phyloP scores from a whole-genome alignment of 2,797 vertebrate genomes.

The Acanthurus lineatus region DNA sequence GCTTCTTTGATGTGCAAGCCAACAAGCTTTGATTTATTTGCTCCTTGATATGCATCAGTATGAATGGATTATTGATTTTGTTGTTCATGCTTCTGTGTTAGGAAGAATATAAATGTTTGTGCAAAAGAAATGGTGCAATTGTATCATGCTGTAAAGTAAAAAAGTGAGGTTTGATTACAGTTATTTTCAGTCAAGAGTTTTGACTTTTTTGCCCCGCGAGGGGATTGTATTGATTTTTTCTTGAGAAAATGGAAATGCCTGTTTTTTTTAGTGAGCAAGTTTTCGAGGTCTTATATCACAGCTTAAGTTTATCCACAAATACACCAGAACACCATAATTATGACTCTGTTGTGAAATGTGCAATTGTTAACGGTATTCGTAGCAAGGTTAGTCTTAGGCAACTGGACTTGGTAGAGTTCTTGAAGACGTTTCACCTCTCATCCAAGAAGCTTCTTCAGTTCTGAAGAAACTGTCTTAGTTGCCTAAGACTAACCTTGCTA shows the following conservation, averaged over 20 bases:
- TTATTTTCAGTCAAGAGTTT: neutral
- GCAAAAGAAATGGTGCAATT: neutral
- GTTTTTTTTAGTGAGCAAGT: neutral
- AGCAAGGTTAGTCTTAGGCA: too few relatives aligned
- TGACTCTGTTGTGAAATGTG: neutral
- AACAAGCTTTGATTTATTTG: conserved; percentile 66
- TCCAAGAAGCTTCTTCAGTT: too few relatives aligned
- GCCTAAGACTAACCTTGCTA: too few relatives aligned
- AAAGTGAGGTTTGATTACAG: neutral
- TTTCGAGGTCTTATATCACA: neutral
- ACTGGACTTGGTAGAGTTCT: too few relatives aligned
- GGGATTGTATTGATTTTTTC: neutral
- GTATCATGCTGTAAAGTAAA: conserved; percentile 4
- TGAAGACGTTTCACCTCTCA: too few relatives aligned
- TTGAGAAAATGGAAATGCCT: neutral
- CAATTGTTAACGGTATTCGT: too few relatives aligned
- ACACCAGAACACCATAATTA: neutral
- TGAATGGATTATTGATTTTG: conserved; percentile 42
- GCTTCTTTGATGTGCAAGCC: conserved; percentile 69
- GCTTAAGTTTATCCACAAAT: neutral
- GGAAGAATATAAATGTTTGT: conserved; percentile 24
- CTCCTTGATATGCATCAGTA: conserved; percentile 59
- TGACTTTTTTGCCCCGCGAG: neutral
- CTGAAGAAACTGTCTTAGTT: too few relatives aligned
- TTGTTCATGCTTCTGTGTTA: conserved; percentile 30